Evolutionary conservation across 2,113 vertebrate genomes (phyloP).

Genomic region (Syngnathus floridae): DNA sequence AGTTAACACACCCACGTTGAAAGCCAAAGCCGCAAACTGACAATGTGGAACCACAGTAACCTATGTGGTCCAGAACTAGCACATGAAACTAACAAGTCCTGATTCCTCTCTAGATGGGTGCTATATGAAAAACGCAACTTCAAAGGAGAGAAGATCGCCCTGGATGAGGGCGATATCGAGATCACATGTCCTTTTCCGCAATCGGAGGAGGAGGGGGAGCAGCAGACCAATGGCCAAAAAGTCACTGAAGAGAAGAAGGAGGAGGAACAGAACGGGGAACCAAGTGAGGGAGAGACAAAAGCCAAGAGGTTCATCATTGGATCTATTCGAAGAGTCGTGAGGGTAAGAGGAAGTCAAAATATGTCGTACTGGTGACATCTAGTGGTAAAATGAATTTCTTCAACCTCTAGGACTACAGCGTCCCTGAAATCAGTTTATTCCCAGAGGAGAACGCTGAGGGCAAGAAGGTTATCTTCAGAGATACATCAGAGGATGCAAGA

Average conservation of each 20-base stretch:
- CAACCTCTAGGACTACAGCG: slow-evolving; percentile 78
- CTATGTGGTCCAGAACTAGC: too few relatives aligned
- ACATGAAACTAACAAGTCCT: not conserved
- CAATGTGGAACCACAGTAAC: not conserved
- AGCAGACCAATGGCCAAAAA: slow-evolving; percentile 22
- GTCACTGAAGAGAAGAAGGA: slow-evolving; percentile 8
- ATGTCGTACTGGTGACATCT: not conserved
- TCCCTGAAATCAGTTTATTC: slow-evolving; percentile 83
- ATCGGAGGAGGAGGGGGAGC: slow-evolving; percentile 50
- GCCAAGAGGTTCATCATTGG: slow-evolving; percentile 71
- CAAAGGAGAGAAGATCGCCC: slow-evolving; percentile 80
- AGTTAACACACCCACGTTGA: slow-evolving; percentile 26
- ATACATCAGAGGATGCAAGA: slow-evolving; percentile 77
- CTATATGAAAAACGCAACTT: slow-evolving; percentile 87
- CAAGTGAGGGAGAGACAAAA: not conserved
- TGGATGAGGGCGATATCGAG: slow-evolving; percentile 85
- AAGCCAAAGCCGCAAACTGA: slow-evolving; percentile 14
- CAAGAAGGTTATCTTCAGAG: slow-evolving; percentile 72
- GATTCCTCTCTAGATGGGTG: slow-evolving; percentile 77
- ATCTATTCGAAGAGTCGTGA: slow-evolving; percentile 80
- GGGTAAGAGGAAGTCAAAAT: slow-evolving; percentile 67
- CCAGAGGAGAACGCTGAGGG: slow-evolving; percentile 80
- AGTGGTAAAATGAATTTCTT: not conserved
- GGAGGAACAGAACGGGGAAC: slow-evolving; percentile 5
- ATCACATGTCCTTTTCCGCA: slow-evolving; percentile 68